Evolutionary conservation across 2,888 invertebrate genomes (phyloP).

Genomic region (Stenodera caucasica): DNA sequence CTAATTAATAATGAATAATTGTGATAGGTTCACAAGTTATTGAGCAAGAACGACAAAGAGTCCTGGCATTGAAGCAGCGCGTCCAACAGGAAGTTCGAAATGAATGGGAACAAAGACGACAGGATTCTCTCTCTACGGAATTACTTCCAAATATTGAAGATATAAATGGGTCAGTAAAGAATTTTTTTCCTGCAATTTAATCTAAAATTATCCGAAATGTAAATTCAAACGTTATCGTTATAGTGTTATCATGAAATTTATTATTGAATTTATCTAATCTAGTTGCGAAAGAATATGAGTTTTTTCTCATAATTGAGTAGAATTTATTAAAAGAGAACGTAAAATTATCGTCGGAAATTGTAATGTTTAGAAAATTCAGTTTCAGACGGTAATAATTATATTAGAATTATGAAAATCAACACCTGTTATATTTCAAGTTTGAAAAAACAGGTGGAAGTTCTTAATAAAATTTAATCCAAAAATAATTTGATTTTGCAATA

Average conservation of each 20-base stretch:
- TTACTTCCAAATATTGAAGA: constrained; percentile 43
- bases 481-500: background rate
- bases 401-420: background rate
- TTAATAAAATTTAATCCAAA: background rate
- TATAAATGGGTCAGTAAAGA: constrained; percentile 47
- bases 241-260: background rate
- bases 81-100: constrained; percentile 88
- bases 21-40: constrained; percentile 83
- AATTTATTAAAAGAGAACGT: background rate
- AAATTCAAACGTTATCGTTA: background rate
- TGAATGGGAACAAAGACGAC: constrained; percentile 76
- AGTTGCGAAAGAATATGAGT: too few species aligned
- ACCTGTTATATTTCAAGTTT: background rate
- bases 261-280: constrained; percentile 3
- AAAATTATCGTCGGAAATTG: too few species aligned
- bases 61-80: constrained; percentile 80
- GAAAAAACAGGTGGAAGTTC: background rate
- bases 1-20: too few species aligned
- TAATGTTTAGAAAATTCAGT: constrained; percentile 12
- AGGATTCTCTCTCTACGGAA: constrained; percentile 61
- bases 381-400: constrained; percentile 14
- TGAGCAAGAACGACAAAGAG: constrained; percentile 86
- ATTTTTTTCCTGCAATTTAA: constrained; percentile 25
- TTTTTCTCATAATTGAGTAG: too few species aligned
- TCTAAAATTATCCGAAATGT: background rate